phyloP scores from a whole-genome alignment of 2,888 invertebrate species.

The Allygus modestus region DNA sequence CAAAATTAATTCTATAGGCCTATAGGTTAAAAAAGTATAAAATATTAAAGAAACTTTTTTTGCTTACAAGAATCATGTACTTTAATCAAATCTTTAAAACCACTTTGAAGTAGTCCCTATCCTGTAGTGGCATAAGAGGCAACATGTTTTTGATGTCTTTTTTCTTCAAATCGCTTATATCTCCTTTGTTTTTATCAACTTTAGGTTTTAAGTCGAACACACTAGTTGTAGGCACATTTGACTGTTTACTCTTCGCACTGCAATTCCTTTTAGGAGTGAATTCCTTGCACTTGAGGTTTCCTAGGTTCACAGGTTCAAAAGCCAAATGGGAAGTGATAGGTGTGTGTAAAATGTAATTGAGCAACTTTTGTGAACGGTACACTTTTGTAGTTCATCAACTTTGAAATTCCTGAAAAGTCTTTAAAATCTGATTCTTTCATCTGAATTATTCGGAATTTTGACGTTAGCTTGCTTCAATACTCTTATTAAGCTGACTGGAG shows the following conservation, averaged over 20 bases:
- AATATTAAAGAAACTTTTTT: background rate
- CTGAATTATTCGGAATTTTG: conserved; percentile 48
- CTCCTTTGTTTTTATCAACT: conserved; percentile 2
- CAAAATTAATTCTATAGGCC: conserved; percentile 17
- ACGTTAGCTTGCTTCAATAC: conserved; percentile 43
- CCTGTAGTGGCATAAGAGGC: conserved; percentile 46
- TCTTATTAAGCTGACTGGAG: conserved; percentile 54
- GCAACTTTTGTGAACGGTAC: conserved; percentile 58
- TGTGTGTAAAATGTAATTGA: conserved; percentile 42
- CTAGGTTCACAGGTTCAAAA: conserved; percentile 48
- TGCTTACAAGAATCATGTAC: conserved; percentile 7
- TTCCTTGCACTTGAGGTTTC: background rate
- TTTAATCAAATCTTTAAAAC: conserved; percentile 58
- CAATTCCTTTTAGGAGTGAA: conserved; percentile 42
- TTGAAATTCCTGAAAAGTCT: conserved; percentile 49
- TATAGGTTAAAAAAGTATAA: conserved; percentile 30
- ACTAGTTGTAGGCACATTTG: background rate
- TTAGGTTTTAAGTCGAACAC: conserved; percentile 40
- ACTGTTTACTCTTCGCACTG: conserved; percentile 1
- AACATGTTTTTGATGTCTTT: conserved; percentile 52
- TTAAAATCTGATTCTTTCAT: conserved; percentile 56
- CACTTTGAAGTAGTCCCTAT: conserved; percentile 46
- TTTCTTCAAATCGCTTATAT: conserved; percentile 40
- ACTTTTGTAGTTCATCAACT: conserved; percentile 54
- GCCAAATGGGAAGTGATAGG: conserved; percentile 44